Conservation (phyloP, 2,797 vertebrate genomes). For the Enteromius trimaculatus region DNA sequence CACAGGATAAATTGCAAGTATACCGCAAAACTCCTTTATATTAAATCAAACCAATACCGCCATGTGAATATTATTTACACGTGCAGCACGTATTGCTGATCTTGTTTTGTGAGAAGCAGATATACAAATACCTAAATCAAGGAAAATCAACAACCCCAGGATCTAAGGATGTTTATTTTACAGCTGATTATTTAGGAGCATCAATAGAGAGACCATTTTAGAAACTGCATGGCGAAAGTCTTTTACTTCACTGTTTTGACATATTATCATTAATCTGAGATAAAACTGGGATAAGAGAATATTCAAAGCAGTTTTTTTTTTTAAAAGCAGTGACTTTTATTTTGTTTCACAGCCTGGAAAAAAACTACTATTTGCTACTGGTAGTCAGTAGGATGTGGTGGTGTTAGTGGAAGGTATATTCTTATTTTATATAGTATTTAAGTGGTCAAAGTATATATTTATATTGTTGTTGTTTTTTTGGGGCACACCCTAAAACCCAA, state of each 20-base stretch:
- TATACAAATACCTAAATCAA: neutral
- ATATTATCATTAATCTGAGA: neutral
- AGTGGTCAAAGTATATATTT: neutral
- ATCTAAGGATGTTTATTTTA: constrained; percentile 1
- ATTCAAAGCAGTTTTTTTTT: neutral
- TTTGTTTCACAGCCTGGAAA: neutral
- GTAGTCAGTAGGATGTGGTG: neutral
- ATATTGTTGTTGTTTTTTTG: neutral
- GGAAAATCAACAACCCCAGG: neutral
- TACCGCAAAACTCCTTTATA: constrained; percentile 9
- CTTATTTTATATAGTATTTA: neutral
- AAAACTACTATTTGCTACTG: neutral
- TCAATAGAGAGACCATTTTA: neutral
- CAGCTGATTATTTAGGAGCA: neutral
- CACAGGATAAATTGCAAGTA: constrained; percentile 4
- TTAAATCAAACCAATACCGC: constrained; percentile 20
- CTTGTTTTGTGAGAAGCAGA: neutral
- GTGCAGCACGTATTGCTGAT: neutral
- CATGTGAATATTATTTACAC: constrained; percentile 30
- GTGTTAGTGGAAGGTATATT: neutral
- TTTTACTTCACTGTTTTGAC: neutral
- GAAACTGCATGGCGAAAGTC: neutral
- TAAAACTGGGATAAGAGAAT: neutral
- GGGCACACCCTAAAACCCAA: neutral
- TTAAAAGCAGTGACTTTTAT: neutral